Evolutionary conservation across 2,888 invertebrate genomes (phyloP), one percentile per base, ranked within the genome.

Genomic region (Bugula neritina): DNA sequence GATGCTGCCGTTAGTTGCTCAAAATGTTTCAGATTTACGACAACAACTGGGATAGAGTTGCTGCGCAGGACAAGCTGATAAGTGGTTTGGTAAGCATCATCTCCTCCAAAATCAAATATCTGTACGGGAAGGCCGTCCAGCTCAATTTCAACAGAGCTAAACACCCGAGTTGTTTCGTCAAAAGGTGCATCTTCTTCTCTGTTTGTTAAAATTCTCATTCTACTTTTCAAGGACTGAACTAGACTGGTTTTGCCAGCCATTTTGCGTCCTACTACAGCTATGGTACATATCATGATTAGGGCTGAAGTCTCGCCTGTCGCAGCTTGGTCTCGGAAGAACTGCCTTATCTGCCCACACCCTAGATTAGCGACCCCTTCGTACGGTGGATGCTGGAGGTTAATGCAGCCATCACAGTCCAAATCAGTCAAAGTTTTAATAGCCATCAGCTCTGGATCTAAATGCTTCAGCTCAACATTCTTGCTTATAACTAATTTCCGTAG

Each of bases 191-290:
- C 43, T 43, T 57, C 57, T 10, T 57, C 57, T 13, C 57, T 10
- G 10, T 25, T 57, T 13, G 13, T 57, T 23, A 57, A n/a, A 25
- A 25, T 57, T 17, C 57, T 10, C 5, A 17, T 27, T n/a, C 23
- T 27, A 3, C 13, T 27, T 57, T 57, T 57, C 23, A 57, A 27
- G 5, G 23, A 25, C 27, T 57, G 57, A 13, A 57, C 23, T 5
- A 57, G 23, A 57, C 57, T 57, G 3, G 23, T 57, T 27, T 57
- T 57, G 5, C 57, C 57, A 10, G 57, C n/a, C 57, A 21, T 57
- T 5, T n/a, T 10, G 5, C 5, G n/a, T 13, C 57, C 57, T 17
- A 57, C 23, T 3, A 57, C 57, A 57, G 57, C 57, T 17, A n/a
- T 23, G 5, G 57, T 43, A 5, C 10, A 10, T 17, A 43, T 17